Percentiles rank a stretch among this genome's conserved stretches.
phyloP scores from a whole-genome alignment of 2,888 invertebrate genomes.

The Phengaris alcon region DNA sequence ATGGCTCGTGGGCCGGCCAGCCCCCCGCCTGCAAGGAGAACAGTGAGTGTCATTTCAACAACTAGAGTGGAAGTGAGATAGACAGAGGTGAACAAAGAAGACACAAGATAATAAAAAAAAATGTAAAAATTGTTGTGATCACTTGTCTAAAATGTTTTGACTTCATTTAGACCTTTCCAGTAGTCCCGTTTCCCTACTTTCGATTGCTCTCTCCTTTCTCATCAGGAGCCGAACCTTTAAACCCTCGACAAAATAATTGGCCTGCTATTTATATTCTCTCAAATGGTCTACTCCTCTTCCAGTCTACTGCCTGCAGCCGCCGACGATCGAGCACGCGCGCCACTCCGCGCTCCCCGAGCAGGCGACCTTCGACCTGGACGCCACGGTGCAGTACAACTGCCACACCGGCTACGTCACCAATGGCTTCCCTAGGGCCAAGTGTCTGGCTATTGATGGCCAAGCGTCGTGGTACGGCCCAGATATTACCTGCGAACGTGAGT shows the following conservation, averaged over 20 bases:
- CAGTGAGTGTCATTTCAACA: slow-evolving; percentile 72
- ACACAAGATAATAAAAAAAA: no score
- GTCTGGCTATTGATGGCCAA: slow-evolving; percentile 91
- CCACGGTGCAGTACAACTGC: slow-evolving; percentile 95
- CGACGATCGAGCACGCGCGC: slow-evolving; percentile 89
- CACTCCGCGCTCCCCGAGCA: slow-evolving; percentile 94
- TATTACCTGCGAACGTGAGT: slow-evolving; percentile 95
- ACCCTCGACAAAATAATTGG: no score
- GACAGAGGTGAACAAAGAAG: neutral
- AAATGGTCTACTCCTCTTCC: slow-evolving; percentile 32
- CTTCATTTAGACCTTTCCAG: no score
- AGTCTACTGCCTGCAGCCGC: slow-evolving; percentile 93
- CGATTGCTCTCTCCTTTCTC: no score
- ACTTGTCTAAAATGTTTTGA: no score
- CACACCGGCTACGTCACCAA: slow-evolving; percentile 95
- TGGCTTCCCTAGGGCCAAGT: slow-evolving; percentile 95
- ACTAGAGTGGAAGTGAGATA: neutral
- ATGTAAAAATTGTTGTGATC: no score
- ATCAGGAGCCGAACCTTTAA: no score
- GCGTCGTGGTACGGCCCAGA: slow-evolving; percentile 99
- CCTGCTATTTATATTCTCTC: no score
- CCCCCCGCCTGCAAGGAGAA: slow-evolving; percentile 92
- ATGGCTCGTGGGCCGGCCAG: slow-evolving; percentile 93
- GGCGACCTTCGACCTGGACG: slow-evolving; percentile 92
- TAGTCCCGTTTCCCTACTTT: no score